Conservation (phyloP, 2,113 vertebrate genomes). For the Grammomys dolichurus region DNA sequence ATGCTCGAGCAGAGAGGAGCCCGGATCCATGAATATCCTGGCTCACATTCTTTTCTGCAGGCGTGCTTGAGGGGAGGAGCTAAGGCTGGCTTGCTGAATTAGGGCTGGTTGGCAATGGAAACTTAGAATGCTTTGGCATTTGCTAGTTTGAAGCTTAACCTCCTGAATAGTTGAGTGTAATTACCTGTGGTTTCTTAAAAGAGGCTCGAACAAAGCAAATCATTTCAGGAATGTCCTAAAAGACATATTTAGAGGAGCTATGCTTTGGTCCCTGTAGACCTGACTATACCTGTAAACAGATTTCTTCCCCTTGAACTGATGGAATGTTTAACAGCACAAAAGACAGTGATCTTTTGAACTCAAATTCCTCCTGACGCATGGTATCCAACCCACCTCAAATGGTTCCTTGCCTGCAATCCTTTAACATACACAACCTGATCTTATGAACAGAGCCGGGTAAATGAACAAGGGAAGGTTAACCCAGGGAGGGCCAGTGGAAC, state of each 20-base stretch:
- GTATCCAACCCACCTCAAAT: slow-evolving; percentile 37
- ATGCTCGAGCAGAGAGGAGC: slow-evolving; percentile 61
- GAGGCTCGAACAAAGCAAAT: slow-evolving; percentile 75
- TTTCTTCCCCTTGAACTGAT: slow-evolving; percentile 50
- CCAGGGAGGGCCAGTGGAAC: not conserved
- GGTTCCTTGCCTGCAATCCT: slow-evolving; percentile 52
- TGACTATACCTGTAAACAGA: slow-evolving; percentile 71
- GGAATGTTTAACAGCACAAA: slow-evolving; percentile 67
- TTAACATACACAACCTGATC: slow-evolving; percentile 28
- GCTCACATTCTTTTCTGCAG: slow-evolving; percentile 61
- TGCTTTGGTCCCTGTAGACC: slow-evolving; percentile 68
- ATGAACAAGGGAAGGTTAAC: not conserved
- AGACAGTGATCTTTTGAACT: slow-evolving; percentile 66
- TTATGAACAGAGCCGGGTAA: not conserved
- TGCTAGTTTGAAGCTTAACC: slow-evolving; percentile 69
- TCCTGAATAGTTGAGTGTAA: slow-evolving; percentile 76
- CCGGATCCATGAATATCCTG: slow-evolving; percentile 16
- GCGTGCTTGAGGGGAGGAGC: slow-evolving; percentile 58
- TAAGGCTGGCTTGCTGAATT: slow-evolving; percentile 39
- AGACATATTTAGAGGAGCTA: slow-evolving; percentile 62
- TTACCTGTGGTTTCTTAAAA: slow-evolving; percentile 81
- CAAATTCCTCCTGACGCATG: slow-evolving; percentile 75
- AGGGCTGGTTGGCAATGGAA: slow-evolving; percentile 57
- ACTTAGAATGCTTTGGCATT: slow-evolving; percentile 68
- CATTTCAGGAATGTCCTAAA: slow-evolving; percentile 73